Evolutionary conservation across 2,888 invertebrate genomes (phyloP), one percentile per base, ranked within the genome.

Genomic region (Drosophila lutescens): DNA sequence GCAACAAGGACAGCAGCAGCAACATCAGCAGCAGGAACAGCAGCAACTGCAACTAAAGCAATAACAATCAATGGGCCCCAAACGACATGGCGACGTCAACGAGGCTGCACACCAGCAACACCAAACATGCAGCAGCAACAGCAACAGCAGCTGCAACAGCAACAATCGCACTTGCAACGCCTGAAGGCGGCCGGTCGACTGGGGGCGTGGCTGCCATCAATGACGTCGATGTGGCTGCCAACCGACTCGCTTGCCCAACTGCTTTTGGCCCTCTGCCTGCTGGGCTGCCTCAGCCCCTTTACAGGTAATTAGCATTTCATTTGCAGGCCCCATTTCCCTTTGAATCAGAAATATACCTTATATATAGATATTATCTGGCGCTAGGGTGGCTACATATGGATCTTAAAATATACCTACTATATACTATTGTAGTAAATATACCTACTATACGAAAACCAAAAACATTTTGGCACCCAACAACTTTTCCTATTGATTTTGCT

Each of bases 221-320:
- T 66, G 68, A 60, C 59, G 73, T 74, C 67, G 71, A 36, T 50
- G 51, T 61, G 80, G 54, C 65, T 77, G 77, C 79, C 80, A 56
- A 34, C 55, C 59, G 63, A 84, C 77, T 79, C 75, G 56, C 66
- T 74, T 69, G 77, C 71, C 68, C 79, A 87, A 86, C 82, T 85
- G 63, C 72, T 83, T 44, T 70, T 85, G 62, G 80, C 73, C 54
- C 46, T 83, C 41, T 83, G 86, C 59, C 78, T 83, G 63, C 72
- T 83, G 17, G 78, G 80, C 68, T 87, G 82, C 68, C 70, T 87
- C 41, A 78, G 86, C 82, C 78, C 83, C 57, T 85, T 79, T 70
- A 81, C 83, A 83, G 83, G 83, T 83, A 83, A 83, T 80, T 80
- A 78, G 13, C 55, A 46, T 26, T 46, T 41, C 10, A 50, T 12